Evolutionary conservation across 2,797 vertebrate species (phyloP).

Genomic region (Loriculus beryllinus): DNA sequence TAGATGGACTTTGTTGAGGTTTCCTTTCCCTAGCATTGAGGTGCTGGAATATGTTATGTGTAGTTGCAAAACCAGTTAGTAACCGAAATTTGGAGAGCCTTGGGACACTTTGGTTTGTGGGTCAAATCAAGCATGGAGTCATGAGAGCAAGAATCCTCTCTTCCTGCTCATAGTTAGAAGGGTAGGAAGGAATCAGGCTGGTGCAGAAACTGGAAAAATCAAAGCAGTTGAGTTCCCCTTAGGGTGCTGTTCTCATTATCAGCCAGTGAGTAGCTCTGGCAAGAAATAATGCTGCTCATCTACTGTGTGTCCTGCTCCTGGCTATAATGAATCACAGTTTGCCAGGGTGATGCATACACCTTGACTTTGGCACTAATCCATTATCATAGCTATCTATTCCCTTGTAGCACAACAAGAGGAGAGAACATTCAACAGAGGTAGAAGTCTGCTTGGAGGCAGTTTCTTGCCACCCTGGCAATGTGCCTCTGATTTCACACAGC

Average conservation of each 20-base stretch:
- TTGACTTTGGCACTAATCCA: constrained; percentile 36
- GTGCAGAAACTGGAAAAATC: constrained; percentile 38
- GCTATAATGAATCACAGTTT: constrained; percentile 43
- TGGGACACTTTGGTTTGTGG: not conserved
- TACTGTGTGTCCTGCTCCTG: not conserved
- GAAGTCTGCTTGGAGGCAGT: not conserved
- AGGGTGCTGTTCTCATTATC: constrained; percentile 37
- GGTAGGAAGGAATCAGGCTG: not conserved
- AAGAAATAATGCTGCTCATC: constrained; percentile 32
- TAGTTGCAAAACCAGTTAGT: constrained; percentile 12
- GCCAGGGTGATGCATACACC: not conserved
- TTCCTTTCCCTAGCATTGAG: not conserved
- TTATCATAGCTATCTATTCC: not conserved
- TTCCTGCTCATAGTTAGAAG: not conserved
- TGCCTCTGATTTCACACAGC: constrained; percentile 11
- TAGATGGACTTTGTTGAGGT: not conserved
- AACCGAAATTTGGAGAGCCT: constrained; percentile 15
- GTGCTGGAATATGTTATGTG: not conserved
- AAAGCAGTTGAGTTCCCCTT: constrained; percentile 32
- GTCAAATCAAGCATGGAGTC: constrained; percentile 41
- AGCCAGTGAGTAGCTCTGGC: constrained; percentile 10
- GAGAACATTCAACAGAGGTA: not conserved
- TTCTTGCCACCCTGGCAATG: not conserved
- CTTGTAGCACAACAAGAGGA: not conserved
- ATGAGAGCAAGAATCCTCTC: constrained; percentile 9